A percentile compares a stretch with the other conserved stretches of the same genome.
Evolutionary conservation across 2,888 invertebrate species (phyloP).

Genomic region (Phyllotreta striolata): DNA sequence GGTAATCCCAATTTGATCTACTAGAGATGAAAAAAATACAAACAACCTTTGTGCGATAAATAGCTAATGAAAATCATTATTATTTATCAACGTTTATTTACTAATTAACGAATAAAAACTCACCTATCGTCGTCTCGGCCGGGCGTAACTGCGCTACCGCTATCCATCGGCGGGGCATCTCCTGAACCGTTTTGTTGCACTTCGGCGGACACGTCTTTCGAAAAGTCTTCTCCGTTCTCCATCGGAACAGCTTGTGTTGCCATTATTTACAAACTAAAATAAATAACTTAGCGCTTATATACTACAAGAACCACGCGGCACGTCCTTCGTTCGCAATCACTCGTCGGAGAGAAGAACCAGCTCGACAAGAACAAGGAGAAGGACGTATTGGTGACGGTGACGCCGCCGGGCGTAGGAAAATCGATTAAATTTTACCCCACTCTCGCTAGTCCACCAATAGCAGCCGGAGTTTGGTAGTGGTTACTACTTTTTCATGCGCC

Average conservation of each 20-base stretch:
- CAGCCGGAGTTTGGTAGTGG: not conserved
- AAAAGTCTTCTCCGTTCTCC: conserved; percentile 82
- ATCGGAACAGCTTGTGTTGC: conserved; percentile 72
- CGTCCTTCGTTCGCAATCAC: conserved; percentile 54
- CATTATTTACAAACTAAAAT: conserved; percentile 55
- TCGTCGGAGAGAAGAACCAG: conserved; percentile 53
- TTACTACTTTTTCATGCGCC: conserved; percentile 42
- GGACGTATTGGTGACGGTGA: conserved; percentile 15
- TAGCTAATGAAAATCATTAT: conserved; percentile 21
- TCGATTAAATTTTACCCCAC: conserved; percentile 28
- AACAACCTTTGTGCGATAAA: conserved; percentile 24
- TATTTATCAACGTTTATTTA: conserved; percentile 4
- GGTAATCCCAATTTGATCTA: conserved; percentile 13
- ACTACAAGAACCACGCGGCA: conserved; percentile 42
- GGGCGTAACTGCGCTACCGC: conserved; percentile 78
- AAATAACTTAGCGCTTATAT: conserved; percentile 31
- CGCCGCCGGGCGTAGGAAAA: conserved; percentile 33
- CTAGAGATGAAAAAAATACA: conserved; percentile 15
- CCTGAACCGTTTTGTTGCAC: conserved; percentile 66
- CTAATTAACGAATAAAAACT: conserved; percentile 38
- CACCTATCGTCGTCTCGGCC: conserved; percentile 86
- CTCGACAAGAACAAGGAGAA: too few relatives aligned
- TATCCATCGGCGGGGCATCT: conserved; percentile 71
- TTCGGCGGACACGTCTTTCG: conserved; percentile 74
- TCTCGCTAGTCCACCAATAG: conserved; percentile 36